Base-by-base conservation (phyloP, 2,797 vertebrate genomes). In the Catamblyrhynchus diadema region DNA sequence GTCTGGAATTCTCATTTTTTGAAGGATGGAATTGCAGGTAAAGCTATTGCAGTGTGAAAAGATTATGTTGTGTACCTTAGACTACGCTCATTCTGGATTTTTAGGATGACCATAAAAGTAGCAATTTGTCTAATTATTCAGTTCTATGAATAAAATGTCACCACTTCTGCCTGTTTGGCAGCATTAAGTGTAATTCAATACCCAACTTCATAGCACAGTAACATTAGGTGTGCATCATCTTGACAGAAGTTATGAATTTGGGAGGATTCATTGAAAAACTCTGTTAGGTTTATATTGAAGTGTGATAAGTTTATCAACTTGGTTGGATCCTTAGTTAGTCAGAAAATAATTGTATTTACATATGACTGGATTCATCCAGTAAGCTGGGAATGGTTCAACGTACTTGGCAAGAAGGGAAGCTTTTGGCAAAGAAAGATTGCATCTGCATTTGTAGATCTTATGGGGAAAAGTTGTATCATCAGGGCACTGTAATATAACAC, bases 391-490 rank as follows among this genome's bases (percentile, higher is more conserved):
- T 48, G 13, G 7, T 35, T 30, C 72, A 82, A 8, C 18, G 45
- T 16, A 60, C 41, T 92, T 96, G 81, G 81, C 71, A 91, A 82
- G 67, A 77, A 80, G 56, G 27, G 7, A 57, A 91, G 32, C 8
- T 70, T 84, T 80, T 92, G 78, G 86, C 78, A 94, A 66, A 67
- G 60, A n/a, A 80, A 20, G 27, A 57, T 67, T 8, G 4, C 81
- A 87, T 93, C 86, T 94, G 74, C 64, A 74, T 93, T 92, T 87
- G 48, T 71, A 61, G 57, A 92, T 80, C 71, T 92, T 87, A 67
- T 30, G 64, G 91, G 91, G 48, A 89, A 91, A 95, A 85, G n/a
- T 42, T 94, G 71, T 92, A 41, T 87, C 84, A 89, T 80, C 81
- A 82, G 45, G 32, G 28, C 45, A 91, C 22, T 82, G 51, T 56